Conservation (phyloP, 53 echinoderm and acorn worm genomes). For the Temnopleurus reevesii region DNA sequence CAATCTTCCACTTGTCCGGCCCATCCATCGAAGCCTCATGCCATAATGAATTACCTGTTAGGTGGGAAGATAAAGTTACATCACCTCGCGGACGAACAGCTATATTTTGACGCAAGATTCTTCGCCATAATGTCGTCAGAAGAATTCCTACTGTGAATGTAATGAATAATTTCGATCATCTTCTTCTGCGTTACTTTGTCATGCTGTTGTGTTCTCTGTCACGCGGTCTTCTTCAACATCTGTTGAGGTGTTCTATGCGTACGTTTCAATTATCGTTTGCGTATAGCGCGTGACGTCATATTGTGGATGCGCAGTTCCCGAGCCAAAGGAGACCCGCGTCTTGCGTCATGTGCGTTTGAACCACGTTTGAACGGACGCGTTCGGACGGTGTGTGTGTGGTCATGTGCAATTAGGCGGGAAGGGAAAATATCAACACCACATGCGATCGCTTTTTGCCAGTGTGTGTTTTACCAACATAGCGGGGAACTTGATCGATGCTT, state of each 20-base stretch:
- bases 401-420: conserved; percentile 61
- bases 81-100: background rate
- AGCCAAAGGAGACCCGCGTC: too few species aligned
- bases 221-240: conserved; percentile 40
- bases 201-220: background rate
- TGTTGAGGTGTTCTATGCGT: conserved; percentile 51
- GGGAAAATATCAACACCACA: conserved; percentile 51
- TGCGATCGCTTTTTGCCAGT: conserved; percentile 10
- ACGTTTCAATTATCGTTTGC: conserved; percentile 56
- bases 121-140: conserved; percentile 22
- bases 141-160: conserved; percentile 42
- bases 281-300: background rate
- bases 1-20: conserved; percentile 6
- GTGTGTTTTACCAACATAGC: conserved; percentile 37
- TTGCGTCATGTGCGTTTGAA: conserved; percentile 13
- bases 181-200: conserved; percentile 16
- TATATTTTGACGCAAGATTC: background rate
- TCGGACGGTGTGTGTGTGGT: background rate
- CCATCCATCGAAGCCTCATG: conserved; percentile 19
- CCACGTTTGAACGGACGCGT: background rate
- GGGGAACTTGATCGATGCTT: background rate
- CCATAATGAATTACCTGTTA: conserved; percentile 40
- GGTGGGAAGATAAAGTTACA: conserved; percentile 6
- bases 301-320: conserved; percentile 20
- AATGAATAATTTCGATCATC: conserved; percentile 35